These are phyloP conservation scores for Crotalus helleri DNA, from an alignment of 2,113 vertebrate genomes.

Conservation along the genomic window DNA sequence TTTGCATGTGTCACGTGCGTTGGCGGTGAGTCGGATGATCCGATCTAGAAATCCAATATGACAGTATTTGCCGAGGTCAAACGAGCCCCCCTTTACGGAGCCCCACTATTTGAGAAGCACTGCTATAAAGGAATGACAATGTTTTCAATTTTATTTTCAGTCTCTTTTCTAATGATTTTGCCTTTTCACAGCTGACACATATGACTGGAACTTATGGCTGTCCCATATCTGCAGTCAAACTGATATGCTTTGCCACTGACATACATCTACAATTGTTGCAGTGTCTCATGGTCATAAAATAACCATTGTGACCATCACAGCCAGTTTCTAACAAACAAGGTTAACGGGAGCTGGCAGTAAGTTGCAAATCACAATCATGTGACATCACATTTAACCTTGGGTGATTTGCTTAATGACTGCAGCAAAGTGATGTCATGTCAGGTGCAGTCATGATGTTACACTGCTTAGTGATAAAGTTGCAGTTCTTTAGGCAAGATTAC, in stretches of 20 bases:
- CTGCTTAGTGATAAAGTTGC: background rate
- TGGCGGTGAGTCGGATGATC: no score
- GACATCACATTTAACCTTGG: background rate
- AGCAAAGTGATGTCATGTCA: background rate
- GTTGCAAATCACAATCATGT: background rate
- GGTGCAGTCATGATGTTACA: background rate
- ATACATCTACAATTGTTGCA: background rate
- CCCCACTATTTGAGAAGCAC: no score
- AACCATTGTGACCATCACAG: background rate
- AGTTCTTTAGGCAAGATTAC: background rate
- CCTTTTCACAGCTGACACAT: background rate
- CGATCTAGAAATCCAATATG: no score
- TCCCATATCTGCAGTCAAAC: background rate
- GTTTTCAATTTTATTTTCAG: background rate
- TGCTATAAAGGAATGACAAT: background rate
- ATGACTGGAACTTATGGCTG: background rate
- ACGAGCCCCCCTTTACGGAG: no score
- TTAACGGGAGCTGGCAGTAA: background rate
- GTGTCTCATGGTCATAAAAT: background rate
- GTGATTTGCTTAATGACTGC: background rate
- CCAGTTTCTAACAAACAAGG: background rate
- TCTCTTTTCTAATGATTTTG: background rate
- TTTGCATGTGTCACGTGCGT: no score
- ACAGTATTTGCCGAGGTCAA: no score
- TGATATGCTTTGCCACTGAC: background rate